Conservation (phyloP, 2,888 invertebrate genomes). For the Atherix ibis region DNA sequence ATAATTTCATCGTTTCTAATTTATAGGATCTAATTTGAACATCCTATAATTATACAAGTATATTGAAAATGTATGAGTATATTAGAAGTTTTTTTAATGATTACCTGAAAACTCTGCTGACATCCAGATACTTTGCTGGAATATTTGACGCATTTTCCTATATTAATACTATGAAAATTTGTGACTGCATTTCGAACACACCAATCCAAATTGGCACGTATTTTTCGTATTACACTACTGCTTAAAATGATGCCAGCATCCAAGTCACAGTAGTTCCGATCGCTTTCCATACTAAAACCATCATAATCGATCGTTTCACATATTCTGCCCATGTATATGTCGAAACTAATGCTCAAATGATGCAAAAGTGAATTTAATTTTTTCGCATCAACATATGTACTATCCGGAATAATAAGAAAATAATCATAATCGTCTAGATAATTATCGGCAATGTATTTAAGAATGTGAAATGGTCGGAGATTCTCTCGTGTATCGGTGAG, state of each 20-base stretch:
- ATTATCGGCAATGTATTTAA: constrained; percentile 81
- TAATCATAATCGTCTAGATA: constrained; percentile 83
- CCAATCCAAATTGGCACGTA: constrained; percentile 71
- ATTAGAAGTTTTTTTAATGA: too few species aligned
- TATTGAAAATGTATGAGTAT: too few species aligned
- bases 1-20: constrained; percentile 25
- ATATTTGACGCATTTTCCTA: constrained; percentile 60
- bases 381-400: constrained; percentile 68
- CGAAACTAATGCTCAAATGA: constrained; percentile 66
- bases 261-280: constrained; percentile 34
- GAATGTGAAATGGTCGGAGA: constrained; percentile 68
- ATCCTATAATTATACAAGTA: constrained; percentile 17
- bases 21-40: constrained; percentile 21
- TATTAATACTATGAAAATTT: constrained; percentile 66
- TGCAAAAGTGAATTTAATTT: constrained; percentile 54
- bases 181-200: constrained; percentile 77
- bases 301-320: constrained; percentile 24
- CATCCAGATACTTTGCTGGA: constrained; percentile 31
- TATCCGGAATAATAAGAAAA: constrained; percentile 76
- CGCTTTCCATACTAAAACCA: constrained; percentile 20
- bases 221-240: constrained; percentile 64
- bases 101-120: constrained; percentile 34
- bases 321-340: constrained; percentile 62
- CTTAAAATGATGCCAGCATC: constrained; percentile 80
- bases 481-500: constrained; percentile 66